A percentile compares a stretch with the other conserved stretches of the same genome.
These are phyloP conservation scores for Hypotaenidia philippensis DNA, from an alignment of 2,797 vertebrate genomes.

Conservation along the genomic window DNA sequence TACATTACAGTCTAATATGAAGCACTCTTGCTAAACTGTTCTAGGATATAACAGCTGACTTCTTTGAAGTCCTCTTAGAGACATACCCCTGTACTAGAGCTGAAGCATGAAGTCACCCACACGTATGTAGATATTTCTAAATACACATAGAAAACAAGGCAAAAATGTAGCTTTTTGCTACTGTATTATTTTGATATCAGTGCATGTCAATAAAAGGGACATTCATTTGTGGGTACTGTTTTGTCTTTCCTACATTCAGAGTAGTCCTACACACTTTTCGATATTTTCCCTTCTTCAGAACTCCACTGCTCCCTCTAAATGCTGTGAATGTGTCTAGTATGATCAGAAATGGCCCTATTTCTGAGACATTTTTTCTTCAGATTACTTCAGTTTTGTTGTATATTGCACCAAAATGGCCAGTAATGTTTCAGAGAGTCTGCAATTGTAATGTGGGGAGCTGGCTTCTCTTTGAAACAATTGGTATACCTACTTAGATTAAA, in stretches of 20 bases:
- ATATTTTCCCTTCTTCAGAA: not conserved
- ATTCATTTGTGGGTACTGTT: not conserved
- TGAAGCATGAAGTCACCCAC: not conserved
- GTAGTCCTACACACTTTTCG: not conserved
- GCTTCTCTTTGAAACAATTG: not conserved
- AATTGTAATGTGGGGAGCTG: not conserved
- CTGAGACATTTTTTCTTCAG: not conserved
- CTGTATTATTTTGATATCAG: not conserved
- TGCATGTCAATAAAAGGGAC: not conserved
- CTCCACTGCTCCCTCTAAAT: not conserved
- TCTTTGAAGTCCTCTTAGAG: not conserved
- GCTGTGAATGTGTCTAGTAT: not conserved
- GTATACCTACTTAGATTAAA: not conserved
- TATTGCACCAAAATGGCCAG: not conserved
- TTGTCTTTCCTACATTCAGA: not conserved
- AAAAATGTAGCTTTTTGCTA: not conserved
- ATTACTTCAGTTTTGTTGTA: not conserved
- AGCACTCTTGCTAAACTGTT: not conserved
- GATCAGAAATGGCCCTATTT: not conserved
- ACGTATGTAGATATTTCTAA: not conserved
- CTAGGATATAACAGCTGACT: not conserved
- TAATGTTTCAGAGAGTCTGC: not conserved
- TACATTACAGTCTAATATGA: not conserved
- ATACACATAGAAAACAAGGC: not conserved
- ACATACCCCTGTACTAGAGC: not conserved